These are phyloP conservation scores for Scaptomyza pallida DNA, from an alignment of 1,140 invertebrate species.

Conservation along the genomic window DNA sequence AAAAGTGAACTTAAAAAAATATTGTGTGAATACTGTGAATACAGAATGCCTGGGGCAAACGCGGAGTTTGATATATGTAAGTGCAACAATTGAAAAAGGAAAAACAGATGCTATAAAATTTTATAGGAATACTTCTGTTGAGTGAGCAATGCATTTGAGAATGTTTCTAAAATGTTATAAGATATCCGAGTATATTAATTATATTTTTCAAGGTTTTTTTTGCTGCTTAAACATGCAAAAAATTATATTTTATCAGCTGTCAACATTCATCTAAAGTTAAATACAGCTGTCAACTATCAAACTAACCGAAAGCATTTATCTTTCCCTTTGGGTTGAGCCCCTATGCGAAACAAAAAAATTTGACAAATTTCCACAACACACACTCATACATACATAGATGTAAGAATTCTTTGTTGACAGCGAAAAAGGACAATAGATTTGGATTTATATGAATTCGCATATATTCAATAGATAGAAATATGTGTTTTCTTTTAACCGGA, in stretches of 20 bases:
- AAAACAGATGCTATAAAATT: constrained; percentile 3
- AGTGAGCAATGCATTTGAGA: background rate
- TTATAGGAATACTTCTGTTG: background rate
- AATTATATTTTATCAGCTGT: background rate
- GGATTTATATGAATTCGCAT: constrained; percentile 23
- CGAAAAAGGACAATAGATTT: constrained; percentile 19
- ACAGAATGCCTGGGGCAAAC: constrained; percentile 11
- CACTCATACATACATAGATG: background rate
- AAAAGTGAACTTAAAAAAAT: constrained; percentile 2
- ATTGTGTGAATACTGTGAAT: constrained; percentile 14
- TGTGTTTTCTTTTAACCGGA: constrained; percentile 26
- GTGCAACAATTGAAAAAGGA: constrained; percentile 22
- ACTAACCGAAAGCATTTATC: constrained; percentile 26
- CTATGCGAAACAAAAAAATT: constrained; percentile 16
- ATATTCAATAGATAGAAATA: constrained; percentile 22
- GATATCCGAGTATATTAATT: too few species aligned
- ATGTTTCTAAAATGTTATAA: background rate
- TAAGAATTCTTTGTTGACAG: background rate
- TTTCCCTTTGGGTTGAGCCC: constrained; percentile 32
- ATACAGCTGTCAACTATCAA: background rate
- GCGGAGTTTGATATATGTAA: constrained; percentile 26
- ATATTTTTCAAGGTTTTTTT: too few species aligned
- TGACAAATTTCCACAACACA: constrained; percentile 22
- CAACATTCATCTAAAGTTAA: background rate
- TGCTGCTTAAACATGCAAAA: too few species aligned